Conservation (phyloP, 2,888 invertebrate genomes). For the Crocallis elinguaria region DNA sequence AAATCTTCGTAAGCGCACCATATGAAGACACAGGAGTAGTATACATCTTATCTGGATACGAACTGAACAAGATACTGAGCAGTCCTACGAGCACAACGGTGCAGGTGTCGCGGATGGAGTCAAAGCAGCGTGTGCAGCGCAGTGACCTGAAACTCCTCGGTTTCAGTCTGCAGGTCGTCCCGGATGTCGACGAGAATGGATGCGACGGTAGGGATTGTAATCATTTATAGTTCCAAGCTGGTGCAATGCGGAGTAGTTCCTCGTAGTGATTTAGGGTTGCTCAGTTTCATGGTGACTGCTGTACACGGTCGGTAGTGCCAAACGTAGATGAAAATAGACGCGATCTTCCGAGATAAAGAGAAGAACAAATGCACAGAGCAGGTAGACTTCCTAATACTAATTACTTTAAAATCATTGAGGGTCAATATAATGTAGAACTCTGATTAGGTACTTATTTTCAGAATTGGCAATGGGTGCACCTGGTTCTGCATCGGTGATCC, state of each 20-base stretch:
- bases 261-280: too few relatives aligned
- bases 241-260: too few relatives aligned
- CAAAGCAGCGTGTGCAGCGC: slow-evolving; percentile 51
- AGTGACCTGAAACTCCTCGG: slow-evolving; percentile 48
- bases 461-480: slow-evolving; percentile 65
- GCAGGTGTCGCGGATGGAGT: slow-evolving; percentile 42
- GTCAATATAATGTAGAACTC: too few relatives aligned
- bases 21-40: slow-evolving; percentile 55
- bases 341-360: too few relatives aligned
- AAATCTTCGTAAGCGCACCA: slow-evolving; percentile 68
- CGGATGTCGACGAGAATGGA: slow-evolving; percentile 56
- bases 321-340: too few relatives aligned
- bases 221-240: too few relatives aligned
- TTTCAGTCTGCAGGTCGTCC: slow-evolving; percentile 57
- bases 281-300: too few relatives aligned
- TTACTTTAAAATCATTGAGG: too few relatives aligned
- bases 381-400: too few relatives aligned
- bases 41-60: slow-evolving; percentile 63
- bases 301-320: too few relatives aligned
- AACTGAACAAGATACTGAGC: slow-evolving; percentile 41
- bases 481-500: slow-evolving; percentile 41
- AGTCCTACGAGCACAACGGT: slow-evolving; percentile 9
- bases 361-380: too few relatives aligned
- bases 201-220: slow-evolving; percentile 51
- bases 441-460: slow-evolving; percentile 41